Evolutionary conservation across 2,797 vertebrate species (phyloP), one percentile per base, ranked within the genome.

Genomic region (Acomys russatus): DNA sequence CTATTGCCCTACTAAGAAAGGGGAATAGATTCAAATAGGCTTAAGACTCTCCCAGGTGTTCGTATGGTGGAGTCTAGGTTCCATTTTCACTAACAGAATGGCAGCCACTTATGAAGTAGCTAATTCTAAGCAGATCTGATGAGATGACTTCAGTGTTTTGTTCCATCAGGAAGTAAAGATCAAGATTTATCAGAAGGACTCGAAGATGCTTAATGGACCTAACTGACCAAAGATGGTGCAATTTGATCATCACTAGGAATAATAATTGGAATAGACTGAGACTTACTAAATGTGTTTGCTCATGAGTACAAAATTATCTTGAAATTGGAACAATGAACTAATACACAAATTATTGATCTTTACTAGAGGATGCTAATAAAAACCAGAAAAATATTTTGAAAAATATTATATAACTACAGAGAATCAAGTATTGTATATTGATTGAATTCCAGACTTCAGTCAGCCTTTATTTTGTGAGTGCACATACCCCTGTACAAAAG

Each of bases 321-420:
- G 18, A 77, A 66, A 88, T 11, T 51, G 74, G 88, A 86, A 68
- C 63, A 91, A 35, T 88, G 20, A 49, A 64, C n/a, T 74, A 49
- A 66, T 25, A 59, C 11, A 66, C 70, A 61, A 49, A 2, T 49
- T 66, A 88, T 56, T 83, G 33, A 59, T 93, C 63, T 78, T 33
- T 44, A 14, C 0, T 86, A 61, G 23, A 77, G 11, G 49, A 56
- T 76, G 9, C 35, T 44, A 71, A 89, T 35, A 59, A 59, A 82
- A 96, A n/a, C 3, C 25, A 77, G 77, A n/a, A 92, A 3, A 6
- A 64, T 70, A 33, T 95, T 86, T 92, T 92, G 25, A 61, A 93
- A 94, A 77, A 66, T 66, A 94, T 76, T 66, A 70, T 9, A 23
- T 25, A 68, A 63, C 28, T 80, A 71, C 11, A 76, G 64, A 82